Percentiles rank a stretch among this genome's conserved stretches.
Evolutionary conservation across 1,140 invertebrate species (phyloP).

Genomic region (Drosophila auraria): DNA sequence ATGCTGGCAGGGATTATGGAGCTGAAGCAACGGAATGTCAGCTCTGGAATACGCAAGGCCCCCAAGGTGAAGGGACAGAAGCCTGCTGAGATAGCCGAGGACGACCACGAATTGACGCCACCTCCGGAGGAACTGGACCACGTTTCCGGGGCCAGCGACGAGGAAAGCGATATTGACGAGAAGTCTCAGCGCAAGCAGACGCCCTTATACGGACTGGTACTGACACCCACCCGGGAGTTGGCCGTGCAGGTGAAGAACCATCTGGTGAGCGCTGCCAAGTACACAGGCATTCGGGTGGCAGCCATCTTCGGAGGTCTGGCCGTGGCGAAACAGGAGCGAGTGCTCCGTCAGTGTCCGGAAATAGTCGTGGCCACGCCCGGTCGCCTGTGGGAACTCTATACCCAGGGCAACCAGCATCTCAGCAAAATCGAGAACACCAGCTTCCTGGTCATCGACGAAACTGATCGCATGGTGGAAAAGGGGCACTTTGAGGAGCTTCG

Average conservation of each 20-base stretch:
- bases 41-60: constrained; percentile 68
- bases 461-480: constrained; percentile 98
- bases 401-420: constrained; percentile 91
- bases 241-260: constrained; percentile 97
- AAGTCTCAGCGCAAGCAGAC: constrained; percentile 79
- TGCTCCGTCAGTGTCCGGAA: constrained; percentile 93
- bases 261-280: constrained; percentile 92
- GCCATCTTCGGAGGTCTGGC: constrained; percentile 96
- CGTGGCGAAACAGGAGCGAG: constrained; percentile 94
- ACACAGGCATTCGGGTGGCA: constrained; percentile 89
- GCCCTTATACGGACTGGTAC: constrained; percentile 92
- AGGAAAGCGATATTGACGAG: constrained; percentile 81
- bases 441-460: constrained; percentile 98
- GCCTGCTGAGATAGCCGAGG: constrained; percentile 55
- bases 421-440: constrained; percentile 89
- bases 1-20: constrained; percentile 94
- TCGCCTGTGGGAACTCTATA: constrained; percentile 96
- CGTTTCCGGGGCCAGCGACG: constrained; percentile 80
- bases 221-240: constrained; percentile 98
- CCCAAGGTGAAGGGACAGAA: constrained; percentile 84
- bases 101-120: constrained; percentile 74
- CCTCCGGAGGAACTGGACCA: constrained; percentile 79
- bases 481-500: constrained; percentile 98
- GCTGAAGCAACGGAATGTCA: constrained; percentile 86
- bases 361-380: constrained; percentile 98